Conservation (phyloP, 2,888 invertebrate species). For the Hirudinaria manillensis region DNA sequence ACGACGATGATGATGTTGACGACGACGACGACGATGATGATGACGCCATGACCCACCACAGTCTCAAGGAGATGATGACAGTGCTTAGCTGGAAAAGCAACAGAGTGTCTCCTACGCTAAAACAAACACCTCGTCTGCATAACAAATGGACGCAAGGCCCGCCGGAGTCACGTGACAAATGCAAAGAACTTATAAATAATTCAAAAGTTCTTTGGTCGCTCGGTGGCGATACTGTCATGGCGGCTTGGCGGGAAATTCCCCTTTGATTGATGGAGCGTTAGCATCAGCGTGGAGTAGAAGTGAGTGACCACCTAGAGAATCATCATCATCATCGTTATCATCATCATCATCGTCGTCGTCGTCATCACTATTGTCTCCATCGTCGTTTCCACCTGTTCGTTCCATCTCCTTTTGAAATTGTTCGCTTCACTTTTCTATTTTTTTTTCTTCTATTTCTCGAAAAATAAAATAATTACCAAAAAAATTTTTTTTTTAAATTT, state of each 20-base stretch:
- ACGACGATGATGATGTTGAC: not conserved
- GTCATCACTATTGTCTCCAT: slow-evolving; percentile 12
- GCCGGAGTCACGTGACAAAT: slow-evolving; percentile 12
- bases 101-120: not conserved
- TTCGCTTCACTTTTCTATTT: no score
- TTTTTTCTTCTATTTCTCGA: no score
- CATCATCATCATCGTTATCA: slow-evolving; percentile 8
- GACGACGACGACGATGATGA: not conserved
- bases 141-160: not conserved
- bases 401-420: no score
- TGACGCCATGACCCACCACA: not conserved
- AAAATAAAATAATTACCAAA: no score
- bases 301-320: not conserved
- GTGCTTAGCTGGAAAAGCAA: no score
- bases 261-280: slow-evolving; percentile 16
- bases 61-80: not conserved
- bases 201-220: slow-evolving; percentile 23
- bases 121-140: slow-evolving; percentile 6
- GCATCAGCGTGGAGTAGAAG: not conserved
- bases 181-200: slow-evolving; percentile 24
- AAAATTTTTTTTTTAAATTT: no score
- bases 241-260: slow-evolving; percentile 17
- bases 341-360: slow-evolving; percentile 11
- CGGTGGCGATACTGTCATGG: slow-evolving; percentile 24
- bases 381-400: not conserved